phyloP scores from a whole-genome alignment of 2,888 invertebrate genomes.

The Ditula angustiorana region DNA sequence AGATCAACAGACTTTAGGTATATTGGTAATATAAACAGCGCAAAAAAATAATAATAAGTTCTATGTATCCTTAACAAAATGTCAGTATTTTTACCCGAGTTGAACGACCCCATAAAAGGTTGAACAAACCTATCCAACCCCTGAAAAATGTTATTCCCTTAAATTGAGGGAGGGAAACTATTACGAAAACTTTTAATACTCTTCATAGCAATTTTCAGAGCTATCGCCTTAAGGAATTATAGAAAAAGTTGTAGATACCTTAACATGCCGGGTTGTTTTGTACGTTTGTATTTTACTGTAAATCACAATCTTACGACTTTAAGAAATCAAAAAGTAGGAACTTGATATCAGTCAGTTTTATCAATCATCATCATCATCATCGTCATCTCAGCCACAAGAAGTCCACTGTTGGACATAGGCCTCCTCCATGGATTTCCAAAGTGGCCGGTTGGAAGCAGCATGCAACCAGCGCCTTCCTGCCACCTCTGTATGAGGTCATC shows the following conservation, averaged over 20 bases:
- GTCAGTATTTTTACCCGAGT: slow-evolving; percentile 7
- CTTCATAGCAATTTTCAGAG: slow-evolving; percentile 21
- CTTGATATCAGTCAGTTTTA: no score
- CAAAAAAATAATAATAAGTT: background rate
- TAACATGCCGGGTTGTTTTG: background rate
- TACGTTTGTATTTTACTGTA: background rate
- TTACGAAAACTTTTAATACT: slow-evolving; percentile 42
- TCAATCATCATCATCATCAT: no score
- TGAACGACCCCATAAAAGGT: slow-evolving; percentile 27
- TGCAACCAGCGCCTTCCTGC: no score
- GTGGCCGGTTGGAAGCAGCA: no score
- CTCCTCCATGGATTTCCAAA: no score
- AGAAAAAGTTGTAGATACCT: slow-evolving; percentile 19
- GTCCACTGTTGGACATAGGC: no score
- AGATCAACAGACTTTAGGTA: no score
- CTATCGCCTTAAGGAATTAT: slow-evolving; percentile 10
- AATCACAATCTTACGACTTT: background rate
- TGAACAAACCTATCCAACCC: slow-evolving; percentile 17
- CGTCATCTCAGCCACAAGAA: no score
- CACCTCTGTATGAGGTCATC: no score
- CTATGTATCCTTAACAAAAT: background rate
- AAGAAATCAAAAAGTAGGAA: no score
- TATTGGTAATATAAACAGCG: no score
- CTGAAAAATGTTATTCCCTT: slow-evolving; percentile 19
- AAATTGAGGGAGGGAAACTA: slow-evolving; percentile 40